phyloP scores from a whole-genome alignment of 2,113 vertebrate genomes.

The Centropus unirufus region DNA sequence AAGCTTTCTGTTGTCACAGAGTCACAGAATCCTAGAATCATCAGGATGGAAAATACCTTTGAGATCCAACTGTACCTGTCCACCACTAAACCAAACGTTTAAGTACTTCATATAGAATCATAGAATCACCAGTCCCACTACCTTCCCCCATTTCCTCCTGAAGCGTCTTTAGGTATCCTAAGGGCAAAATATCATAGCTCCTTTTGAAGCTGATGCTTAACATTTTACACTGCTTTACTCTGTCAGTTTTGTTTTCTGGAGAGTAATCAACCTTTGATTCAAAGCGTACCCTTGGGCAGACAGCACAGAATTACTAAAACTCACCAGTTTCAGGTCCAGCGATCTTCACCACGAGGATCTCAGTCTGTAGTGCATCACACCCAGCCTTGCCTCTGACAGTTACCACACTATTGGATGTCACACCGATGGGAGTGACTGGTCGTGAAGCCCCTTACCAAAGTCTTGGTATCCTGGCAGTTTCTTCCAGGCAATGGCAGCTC shows the following conservation, averaged over 20 bases:
- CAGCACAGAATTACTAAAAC: not conserved
- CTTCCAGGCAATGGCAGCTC: not conserved
- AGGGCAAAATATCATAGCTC: not conserved
- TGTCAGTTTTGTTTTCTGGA: not conserved
- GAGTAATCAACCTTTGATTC: not conserved
- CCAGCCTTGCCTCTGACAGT: not conserved
- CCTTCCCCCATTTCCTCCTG: not conserved
- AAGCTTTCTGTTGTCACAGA: not conserved
- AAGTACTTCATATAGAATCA: too few relatives aligned
- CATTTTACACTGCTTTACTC: not conserved
- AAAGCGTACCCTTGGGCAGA: not conserved
- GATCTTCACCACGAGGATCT: not conserved
- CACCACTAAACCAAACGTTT: too few relatives aligned
- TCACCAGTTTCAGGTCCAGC: not conserved
- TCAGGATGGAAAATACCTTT: too few relatives aligned
- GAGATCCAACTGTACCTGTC: too few relatives aligned
- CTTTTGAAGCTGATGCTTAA: not conserved
- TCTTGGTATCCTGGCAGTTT: not conserved
- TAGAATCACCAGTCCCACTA: too few relatives aligned
- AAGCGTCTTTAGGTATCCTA: not conserved
- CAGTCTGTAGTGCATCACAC: not conserved
- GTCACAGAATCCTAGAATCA: too few relatives aligned
- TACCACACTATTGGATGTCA: rapidly evolving
- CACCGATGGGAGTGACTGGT: rapidly evolving
- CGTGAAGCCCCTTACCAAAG: not conserved